Base-by-base conservation (phyloP, 2,888 invertebrate species). In the Villa cingulata region DNA sequence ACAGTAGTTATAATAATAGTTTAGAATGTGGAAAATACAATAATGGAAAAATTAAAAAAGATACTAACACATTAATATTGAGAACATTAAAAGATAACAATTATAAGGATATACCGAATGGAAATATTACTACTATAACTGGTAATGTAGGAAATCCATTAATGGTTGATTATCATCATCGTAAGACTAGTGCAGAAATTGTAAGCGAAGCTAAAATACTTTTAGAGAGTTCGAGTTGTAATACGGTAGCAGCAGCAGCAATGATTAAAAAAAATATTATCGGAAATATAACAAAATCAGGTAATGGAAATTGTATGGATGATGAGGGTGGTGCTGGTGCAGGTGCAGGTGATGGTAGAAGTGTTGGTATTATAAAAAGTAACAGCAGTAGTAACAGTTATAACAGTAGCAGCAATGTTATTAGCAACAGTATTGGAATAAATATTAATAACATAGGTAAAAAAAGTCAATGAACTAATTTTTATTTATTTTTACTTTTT, bases 101-200 rank as follows among this genome's bases (percentile, higher is more conserved):
- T 20, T 17, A 39, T 19, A 17, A 39, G n/a, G 18, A 18, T 39
- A 19, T 18, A 17, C 7, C 39, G 5, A 39, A 12, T 39, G 39
- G 39, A 39, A 12, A 12, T 32, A 10, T 6, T 27, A 27, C 6
- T 27, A 32, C 29, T 12, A 32, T 32, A 12, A 12, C 29, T 12
- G 9, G 3, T 12, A 23, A 7, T 23, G n/a, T n/a, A n/a, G n/a
- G n/a, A n/a, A 23, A 23, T 23, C 29, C 29, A 32, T 37, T 17
- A 19, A 9, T 39, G 14, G 7, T 34, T 29, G 41, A 41, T 32
- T 32, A 32, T 32, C 29, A 32, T 32, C 48, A 55, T 51, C 62
- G 81, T 46, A 83, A 84, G 67, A 85, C 86, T 3, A 85, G 85
- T 37, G 82, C 85, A 0, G 84, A 86, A 65, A 83, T 86, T 58